These are phyloP conservation scores for Petroica traversi DNA, from an alignment of 2,113 vertebrate species.

Conservation along the genomic window DNA sequence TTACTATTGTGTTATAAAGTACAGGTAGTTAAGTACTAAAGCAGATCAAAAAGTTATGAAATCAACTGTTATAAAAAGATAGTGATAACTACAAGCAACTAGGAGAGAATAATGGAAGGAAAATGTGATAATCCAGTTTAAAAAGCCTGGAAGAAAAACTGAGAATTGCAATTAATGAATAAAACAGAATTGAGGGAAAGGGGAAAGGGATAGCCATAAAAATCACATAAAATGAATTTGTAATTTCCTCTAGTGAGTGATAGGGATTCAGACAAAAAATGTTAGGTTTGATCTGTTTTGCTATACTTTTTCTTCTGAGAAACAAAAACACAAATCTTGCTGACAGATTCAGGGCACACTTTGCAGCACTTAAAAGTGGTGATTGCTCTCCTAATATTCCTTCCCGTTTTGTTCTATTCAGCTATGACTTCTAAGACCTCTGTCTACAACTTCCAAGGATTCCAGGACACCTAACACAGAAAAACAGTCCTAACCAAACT, in stretches of 20 bases:
- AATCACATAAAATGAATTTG: slow-evolving; percentile 42
- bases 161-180: slow-evolving; percentile 14
- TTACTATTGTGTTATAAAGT: neutral
- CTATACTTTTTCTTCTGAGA: slow-evolving; percentile 58
- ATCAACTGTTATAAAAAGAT: neutral
- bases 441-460: slow-evolving; percentile 71
- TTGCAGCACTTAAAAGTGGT: slow-evolving; percentile 53
- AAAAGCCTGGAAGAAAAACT: neutral
- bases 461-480: slow-evolving; percentile 61
- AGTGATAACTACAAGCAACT: neutral
- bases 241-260: slow-evolving; percentile 48
- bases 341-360: slow-evolving; percentile 76
- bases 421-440: slow-evolving; percentile 65
- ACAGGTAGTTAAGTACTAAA: neutral
- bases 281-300: slow-evolving; percentile 62
- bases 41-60: slow-evolving; percentile 41
- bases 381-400: slow-evolving; percentile 36
- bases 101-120: slow-evolving; percentile 4
- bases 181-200: slow-evolving; percentile 34
- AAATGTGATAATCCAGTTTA: slow-evolving; percentile 58
- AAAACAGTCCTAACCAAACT: neutral
- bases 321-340: slow-evolving; percentile 61
- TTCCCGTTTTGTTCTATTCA: slow-evolving; percentile 47
- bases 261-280: slow-evolving; percentile 55
- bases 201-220: slow-evolving; percentile 26